Conservation (phyloP, 2,888 invertebrate species). For the Chesias legatella region DNA sequence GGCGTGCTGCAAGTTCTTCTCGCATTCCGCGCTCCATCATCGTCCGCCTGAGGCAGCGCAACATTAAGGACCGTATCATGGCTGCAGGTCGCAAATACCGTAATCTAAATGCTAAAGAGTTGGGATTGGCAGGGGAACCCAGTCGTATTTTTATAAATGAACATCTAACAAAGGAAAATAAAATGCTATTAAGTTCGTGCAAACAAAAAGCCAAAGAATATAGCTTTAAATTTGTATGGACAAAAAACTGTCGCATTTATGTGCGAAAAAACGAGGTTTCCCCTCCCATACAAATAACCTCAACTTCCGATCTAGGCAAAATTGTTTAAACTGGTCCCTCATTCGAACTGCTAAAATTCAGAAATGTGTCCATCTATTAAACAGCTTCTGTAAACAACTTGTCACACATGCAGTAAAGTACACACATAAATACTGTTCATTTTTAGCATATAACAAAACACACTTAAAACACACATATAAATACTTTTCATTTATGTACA, state of each 20-base stretch:
- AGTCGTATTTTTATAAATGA: constrained; percentile 1
- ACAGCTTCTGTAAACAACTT: no score
- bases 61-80: background rate
- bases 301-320: constrained; percentile 1
- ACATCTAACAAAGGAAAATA: constrained; percentile 6
- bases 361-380: no score
- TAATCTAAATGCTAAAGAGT: background rate
- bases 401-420: no score
- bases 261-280: constrained; percentile 8
- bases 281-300: constrained; percentile 4
- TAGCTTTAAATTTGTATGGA: constrained; percentile 9
- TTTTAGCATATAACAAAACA: no score
- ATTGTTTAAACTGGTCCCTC: constrained; percentile 7
- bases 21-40: constrained; percentile 5
- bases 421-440: no score
- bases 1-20: background rate
- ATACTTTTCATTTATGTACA: no score
- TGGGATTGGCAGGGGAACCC: background rate
- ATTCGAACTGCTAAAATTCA: no score
- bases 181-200: constrained; percentile 1
- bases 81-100: constrained; percentile 6
- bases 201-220: constrained; percentile 7
- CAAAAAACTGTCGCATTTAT: constrained; percentile 14
- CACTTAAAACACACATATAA: no score
- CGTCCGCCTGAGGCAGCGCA: constrained; percentile 4